These are phyloP conservation scores for Torymus tubicola DNA, from an alignment of 2,888 invertebrate species.

Conservation along the genomic window DNA sequence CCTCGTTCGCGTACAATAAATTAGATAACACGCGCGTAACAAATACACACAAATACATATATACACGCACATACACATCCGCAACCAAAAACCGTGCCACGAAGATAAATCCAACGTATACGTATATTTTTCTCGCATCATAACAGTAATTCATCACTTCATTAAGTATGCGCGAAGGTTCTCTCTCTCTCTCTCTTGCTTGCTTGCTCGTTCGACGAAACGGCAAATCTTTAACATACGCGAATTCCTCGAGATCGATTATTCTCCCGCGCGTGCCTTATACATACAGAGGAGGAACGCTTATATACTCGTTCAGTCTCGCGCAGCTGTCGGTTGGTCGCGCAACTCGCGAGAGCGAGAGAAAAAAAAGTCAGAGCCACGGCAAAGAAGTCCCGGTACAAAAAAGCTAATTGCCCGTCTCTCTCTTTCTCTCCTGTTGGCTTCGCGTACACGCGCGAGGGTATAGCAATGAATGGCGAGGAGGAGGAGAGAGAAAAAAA, in stretches of 20 bases:
- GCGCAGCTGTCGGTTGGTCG: constrained; percentile 8
- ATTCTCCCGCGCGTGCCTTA: constrained; percentile 19
- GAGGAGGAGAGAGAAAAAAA: constrained; percentile 18
- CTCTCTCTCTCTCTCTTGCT: too few species aligned
- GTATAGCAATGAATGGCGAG: constrained; percentile 38
- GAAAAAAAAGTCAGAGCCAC: constrained; percentile 10
- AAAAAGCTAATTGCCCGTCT: constrained; percentile 49
- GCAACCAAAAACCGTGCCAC: constrained; percentile 9
- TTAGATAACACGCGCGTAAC: too few species aligned
- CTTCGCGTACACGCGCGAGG: too few species aligned
- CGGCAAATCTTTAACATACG: constrained; percentile 33
- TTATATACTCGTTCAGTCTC: too few species aligned
- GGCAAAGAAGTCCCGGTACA: constrained; percentile 21
- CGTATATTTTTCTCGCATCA: constrained; percentile 17
- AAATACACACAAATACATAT: too few species aligned
- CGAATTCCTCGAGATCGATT: constrained; percentile 42
- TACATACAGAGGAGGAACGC: constrained; percentile 17
- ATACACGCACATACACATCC: neutral
- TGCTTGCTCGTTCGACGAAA: neutral
- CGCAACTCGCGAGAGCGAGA: neutral
- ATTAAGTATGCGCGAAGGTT: constrained; percentile 20
- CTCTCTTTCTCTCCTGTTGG: too few species aligned
- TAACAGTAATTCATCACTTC: constrained; percentile 44
- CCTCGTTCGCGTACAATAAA: too few species aligned
- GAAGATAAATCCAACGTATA: neutral